Percentiles rank a stretch among this genome's conserved stretches.
Evolutionary conservation across 2,888 invertebrate genomes (phyloP).

Genomic region (Tinea trinotella): DNA sequence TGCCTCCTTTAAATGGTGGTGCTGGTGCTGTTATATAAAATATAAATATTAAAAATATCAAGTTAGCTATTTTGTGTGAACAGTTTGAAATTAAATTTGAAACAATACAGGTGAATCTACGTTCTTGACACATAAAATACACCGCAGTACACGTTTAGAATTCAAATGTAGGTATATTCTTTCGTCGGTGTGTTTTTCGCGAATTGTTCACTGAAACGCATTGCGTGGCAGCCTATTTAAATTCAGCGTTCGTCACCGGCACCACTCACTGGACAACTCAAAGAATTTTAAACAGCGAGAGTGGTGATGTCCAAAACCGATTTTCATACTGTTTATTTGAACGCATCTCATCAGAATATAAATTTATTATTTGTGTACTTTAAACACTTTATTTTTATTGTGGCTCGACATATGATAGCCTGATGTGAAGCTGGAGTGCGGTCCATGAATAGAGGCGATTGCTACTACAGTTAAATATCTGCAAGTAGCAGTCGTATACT

Average conservation of each 20-base stretch:
- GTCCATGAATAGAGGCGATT: too few species aligned
- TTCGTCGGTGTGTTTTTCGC: slow-evolving; percentile 15
- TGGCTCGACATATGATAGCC: too few species aligned
- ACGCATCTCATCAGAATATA: slow-evolving; percentile 42
- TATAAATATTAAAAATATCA: too few species aligned
- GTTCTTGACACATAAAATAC: slow-evolving; percentile 15
- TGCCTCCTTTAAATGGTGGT: too few species aligned
- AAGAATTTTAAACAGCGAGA: slow-evolving; percentile 35
- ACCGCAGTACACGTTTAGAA: slow-evolving; percentile 15
- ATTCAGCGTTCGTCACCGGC: slow-evolving; percentile 26
- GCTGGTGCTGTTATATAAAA: too few species aligned
- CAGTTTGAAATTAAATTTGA: not conserved
- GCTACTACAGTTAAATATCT: too few species aligned
- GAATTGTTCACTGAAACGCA: slow-evolving; percentile 24
- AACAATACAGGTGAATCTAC: not conserved
- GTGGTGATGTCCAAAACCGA: slow-evolving; percentile 31
- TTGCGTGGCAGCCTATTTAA: slow-evolving; percentile 30
- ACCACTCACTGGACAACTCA: slow-evolving; percentile 27
- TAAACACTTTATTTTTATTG: too few species aligned
- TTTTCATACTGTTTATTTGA: slow-evolving; percentile 37
- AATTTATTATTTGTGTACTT: slow-evolving; percentile 29
- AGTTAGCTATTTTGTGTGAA: too few species aligned
- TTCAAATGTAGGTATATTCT: slow-evolving; percentile 10
- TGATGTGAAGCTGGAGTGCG: too few species aligned
- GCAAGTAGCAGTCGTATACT: too few species aligned